Conservation (phyloP, 2,888 invertebrate genomes). For the Lypha dubia region DNA sequence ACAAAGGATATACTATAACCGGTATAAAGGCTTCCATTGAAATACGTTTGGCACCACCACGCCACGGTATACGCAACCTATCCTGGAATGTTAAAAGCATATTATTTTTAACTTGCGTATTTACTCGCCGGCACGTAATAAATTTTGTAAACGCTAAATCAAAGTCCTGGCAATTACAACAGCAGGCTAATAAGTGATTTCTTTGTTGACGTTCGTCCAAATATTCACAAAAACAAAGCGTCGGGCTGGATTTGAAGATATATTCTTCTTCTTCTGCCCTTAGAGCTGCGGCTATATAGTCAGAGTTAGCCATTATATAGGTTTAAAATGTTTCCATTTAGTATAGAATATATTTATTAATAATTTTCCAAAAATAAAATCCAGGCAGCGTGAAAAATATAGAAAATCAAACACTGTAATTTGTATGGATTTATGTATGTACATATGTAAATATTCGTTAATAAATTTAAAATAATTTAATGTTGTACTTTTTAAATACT, state of each 20-base stretch:
- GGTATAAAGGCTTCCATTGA: conserved; percentile 84
- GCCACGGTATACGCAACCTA: conserved; percentile 85
- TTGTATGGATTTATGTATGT: not conserved
- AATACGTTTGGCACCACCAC: conserved; percentile 85
- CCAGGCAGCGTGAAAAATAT: conserved; percentile 62
- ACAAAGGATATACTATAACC: conserved; percentile 83
- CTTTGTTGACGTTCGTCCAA: conserved; percentile 84
- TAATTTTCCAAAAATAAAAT: conserved; percentile 27
- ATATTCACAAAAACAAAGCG: conserved; percentile 86
- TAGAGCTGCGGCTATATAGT: conserved; percentile 56
- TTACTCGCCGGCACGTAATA: conserved; percentile 62
- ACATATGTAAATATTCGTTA: not conserved
- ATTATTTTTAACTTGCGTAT: conserved; percentile 74
- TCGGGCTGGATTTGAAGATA: conserved; percentile 69
- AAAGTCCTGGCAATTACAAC: conserved; percentile 86
- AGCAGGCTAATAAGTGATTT: conserved; percentile 85
- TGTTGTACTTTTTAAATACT: too few species aligned
- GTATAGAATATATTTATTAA: not conserved
- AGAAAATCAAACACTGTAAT: conserved; percentile 17
- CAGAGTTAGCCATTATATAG: conserved; percentile 49
- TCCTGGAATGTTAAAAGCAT: conserved; percentile 85
- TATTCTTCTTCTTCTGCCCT: conserved; percentile 66
- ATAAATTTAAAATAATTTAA: too few species aligned
- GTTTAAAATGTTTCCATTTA: conserved; percentile 8
- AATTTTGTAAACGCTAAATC: conserved; percentile 84